These are phyloP conservation scores for Lophura nycthemera DNA, from an alignment of 2,113 vertebrate species.

Conservation along the genomic window DNA sequence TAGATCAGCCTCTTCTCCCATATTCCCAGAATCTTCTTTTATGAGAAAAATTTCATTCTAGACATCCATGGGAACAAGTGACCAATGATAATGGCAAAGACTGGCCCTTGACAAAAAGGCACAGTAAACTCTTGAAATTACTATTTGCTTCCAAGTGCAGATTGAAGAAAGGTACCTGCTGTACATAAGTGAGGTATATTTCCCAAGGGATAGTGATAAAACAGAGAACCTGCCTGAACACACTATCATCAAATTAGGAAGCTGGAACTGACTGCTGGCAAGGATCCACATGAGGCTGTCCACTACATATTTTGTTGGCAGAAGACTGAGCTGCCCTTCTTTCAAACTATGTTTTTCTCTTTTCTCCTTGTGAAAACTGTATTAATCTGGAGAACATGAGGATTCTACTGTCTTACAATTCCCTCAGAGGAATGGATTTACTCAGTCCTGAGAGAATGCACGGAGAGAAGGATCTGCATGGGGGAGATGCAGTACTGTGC, in stretches of 20 bases:
- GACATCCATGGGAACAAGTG: not conserved
- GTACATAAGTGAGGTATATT: not conserved
- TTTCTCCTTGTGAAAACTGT: not conserved
- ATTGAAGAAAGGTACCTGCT: not conserved
- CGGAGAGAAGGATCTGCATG: accelerated
- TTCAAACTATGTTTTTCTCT: not conserved
- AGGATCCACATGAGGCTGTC: not conserved
- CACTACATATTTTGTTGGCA: not conserved
- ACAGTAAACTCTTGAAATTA: not conserved
- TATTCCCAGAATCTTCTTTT: not conserved
- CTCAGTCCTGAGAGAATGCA: not conserved
- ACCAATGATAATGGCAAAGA: not conserved
- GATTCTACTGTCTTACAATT: not conserved
- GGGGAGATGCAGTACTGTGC: accelerated
- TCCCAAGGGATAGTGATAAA: not conserved
- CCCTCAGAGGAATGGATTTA: not conserved
- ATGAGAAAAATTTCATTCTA: not conserved
- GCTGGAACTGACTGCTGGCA: not conserved
- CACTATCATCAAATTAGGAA: not conserved
- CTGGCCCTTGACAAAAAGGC: not conserved
- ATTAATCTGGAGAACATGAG: not conserved
- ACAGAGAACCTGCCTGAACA: not conserved
- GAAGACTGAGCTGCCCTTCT: not conserved
- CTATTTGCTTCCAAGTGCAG: not conserved
- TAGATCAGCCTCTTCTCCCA: not conserved